Base-by-base conservation (phyloP, 2,113 vertebrate species). In the Asarcornis scutulata region DNA sequence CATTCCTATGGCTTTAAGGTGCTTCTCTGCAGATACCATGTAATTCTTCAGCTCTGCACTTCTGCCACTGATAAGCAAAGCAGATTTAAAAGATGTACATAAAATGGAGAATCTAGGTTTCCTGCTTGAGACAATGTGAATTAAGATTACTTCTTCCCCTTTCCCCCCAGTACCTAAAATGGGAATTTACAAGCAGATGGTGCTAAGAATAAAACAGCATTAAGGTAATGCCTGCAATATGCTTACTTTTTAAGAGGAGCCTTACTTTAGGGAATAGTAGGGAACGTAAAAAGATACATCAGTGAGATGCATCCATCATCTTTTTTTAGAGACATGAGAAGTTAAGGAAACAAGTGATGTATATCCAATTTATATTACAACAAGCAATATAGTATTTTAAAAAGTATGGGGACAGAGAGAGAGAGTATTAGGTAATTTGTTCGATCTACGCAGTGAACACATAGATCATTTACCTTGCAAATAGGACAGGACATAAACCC, bases 401-500 rank as follows among this genome's bases (percentile, higher is more conserved):
- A 29, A 34, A 58, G 40, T 29, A 7, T 8, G 10, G 36, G 10
- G 15, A 11, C 10, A 27, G 34, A 38, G 4, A 67, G 4, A 67
- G 18, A 22, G 20, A n/a, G 4, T 18, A 53, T 66, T 42, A 62
- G 58, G 40, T 36, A 52, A 76, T 26, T 40, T 75, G 23, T 64
- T 73, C 83, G 46, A 77, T 55, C 52, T 22, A 36, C 17, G 36
- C 40, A 94, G 88, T 50, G 71, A 94, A 48, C 26, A 86, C 2
- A 17, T 7, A 55, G 52, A 21, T 81, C 56, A 60, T 89, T 96
- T 97, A 99, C 99, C 99, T 99, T 99, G 97, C 99, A 99, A 94
- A 99, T 99, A 44, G 99, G 99, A 98, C 99, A 99, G 83, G 98
- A 98, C 99, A 99, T 99, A 97, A 99, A 99, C 23, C 99, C 99